Base-by-base conservation (phyloP, 2,888 invertebrate species). In the Nasonia oneida region DNA sequence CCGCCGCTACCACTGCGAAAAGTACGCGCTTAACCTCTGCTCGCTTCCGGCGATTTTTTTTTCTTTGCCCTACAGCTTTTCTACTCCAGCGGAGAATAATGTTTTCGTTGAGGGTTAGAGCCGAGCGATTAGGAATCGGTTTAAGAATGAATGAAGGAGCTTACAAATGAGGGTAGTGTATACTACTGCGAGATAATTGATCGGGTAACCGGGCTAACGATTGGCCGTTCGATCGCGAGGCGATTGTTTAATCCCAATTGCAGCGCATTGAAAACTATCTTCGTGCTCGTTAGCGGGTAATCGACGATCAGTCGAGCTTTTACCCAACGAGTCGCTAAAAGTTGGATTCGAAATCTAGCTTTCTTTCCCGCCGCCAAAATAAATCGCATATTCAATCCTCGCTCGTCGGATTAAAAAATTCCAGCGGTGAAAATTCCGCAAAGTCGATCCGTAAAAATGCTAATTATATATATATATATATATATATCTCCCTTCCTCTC, bases 391-490 rank as follows among this genome's bases (percentile, higher is more conserved):
- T 73, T 73, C 12, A 39, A 39, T 37, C 8, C 39, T 6, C 39
- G 42, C 73, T 71, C 6, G 42, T 18, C 8, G 8, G 73, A 42
- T 42, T 42, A 39, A 39, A 42, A 73, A 73, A 42, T 73, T 47
- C 23, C n/a, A 8, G 5, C n/a, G 3, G 18, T 42, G 23, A 42
- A 42, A 73, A 39, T 12, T 10, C 18, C 12, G 2, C 71, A 71
- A 70, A 64, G 64, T 64, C 29, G 64, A 64, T 64, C 23, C 67
- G 67, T 67, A 33, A 67, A 67, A 67, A 67, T 67, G 29, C 42
- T 73, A 73, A 73, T 42, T 42, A 73, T 42, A 23, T 39, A 23
- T 42, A n/a, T 29, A 1, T 42, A 73, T 42, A 23, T 39, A 23
- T 42, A n/a, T 29, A 1, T 29, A 1, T 29, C 29, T 29, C 29